Conservation (phyloP, 1,140 invertebrate species). For the Drosophila fuyamai region DNA sequence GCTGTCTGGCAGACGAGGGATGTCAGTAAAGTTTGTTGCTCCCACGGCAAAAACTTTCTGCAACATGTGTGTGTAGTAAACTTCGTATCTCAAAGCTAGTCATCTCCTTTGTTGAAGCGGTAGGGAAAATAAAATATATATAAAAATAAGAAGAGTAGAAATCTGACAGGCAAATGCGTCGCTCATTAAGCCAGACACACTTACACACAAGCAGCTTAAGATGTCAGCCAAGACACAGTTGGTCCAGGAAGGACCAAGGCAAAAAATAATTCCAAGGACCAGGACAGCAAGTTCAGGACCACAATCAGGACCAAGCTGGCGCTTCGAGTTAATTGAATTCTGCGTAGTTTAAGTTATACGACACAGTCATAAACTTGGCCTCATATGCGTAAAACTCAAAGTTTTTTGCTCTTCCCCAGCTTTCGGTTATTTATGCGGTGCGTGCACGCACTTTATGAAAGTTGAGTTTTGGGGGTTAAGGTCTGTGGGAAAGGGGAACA, state of each 20-base stretch:
- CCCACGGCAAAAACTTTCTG: conserved; percentile 25
- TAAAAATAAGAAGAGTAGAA: conserved; percentile 8
- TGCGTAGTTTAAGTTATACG: conserved; percentile 69
- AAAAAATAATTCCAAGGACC: conserved; percentile 12
- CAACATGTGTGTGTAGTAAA: conserved; percentile 35
- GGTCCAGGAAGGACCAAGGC: conserved; percentile 15
- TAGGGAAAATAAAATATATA: conserved; percentile 11
- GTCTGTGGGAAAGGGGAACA: background rate
- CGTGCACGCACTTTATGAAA: conserved; percentile 52
- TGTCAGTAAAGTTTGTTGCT: conserved; percentile 45
- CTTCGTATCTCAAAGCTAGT: background rate
- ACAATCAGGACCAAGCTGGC: conserved; percentile 36
- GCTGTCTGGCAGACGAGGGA: conserved; percentile 44
- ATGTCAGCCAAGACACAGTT: conserved; percentile 39
- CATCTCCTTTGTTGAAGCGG: background rate
- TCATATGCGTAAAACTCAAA: conserved; percentile 67
- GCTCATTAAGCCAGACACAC: conserved; percentile 42
- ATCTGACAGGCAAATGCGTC: conserved; percentile 51
- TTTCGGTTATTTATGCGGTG: conserved; percentile 51
- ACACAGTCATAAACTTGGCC: conserved; percentile 66
- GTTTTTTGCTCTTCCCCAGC: conserved; percentile 7
- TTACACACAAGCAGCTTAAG: conserved; percentile 39
- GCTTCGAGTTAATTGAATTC: conserved; percentile 68
- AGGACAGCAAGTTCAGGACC: conserved; percentile 19
- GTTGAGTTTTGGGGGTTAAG: conserved; percentile 1